Conservation (phyloP, 2,888 invertebrate genomes). For the Brassicogethes aeneus region DNA sequence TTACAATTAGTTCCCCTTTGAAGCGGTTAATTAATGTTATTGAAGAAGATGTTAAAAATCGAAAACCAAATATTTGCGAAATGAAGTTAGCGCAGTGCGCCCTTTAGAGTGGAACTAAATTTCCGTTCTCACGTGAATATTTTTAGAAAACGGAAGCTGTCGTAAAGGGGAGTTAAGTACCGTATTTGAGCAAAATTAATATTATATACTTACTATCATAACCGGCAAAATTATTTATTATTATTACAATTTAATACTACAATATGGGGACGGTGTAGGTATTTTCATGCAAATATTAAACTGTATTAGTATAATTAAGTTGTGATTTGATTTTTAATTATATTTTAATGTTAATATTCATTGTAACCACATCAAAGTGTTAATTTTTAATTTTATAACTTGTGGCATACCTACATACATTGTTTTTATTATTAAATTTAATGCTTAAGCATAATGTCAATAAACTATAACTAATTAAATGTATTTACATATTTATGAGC, state of each 20-base stretch:
- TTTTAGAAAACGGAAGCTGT: constrained; percentile 10
- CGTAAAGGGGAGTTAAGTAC: constrained; percentile 8
- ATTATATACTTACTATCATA: constrained; percentile 5
- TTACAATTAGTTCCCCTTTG: no score
- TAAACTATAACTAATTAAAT: no score
- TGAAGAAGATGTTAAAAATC: not conserved
- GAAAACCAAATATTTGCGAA: constrained; percentile 6
- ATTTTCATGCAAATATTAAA: not conserved
- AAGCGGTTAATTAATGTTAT: not conserved
- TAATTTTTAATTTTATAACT: no score
- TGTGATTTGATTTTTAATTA: not conserved
- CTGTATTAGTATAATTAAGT: not conserved
- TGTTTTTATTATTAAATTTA: no score
- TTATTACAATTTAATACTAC: not conserved
- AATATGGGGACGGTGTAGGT: not conserved
- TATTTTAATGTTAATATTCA: no score
- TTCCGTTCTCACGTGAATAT: constrained; percentile 13
- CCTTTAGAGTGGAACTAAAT: constrained; percentile 12
- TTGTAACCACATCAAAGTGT: no score
- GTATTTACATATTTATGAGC: no score
- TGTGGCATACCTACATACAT: no score
- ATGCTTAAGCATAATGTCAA: no score
- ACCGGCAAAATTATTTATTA: not conserved
- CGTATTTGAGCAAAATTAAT: constrained; percentile 8
- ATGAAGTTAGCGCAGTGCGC: constrained; percentile 8